Evolutionary conservation across 2,113 vertebrate species (phyloP).

Genomic region (Cepphus grylle): DNA sequence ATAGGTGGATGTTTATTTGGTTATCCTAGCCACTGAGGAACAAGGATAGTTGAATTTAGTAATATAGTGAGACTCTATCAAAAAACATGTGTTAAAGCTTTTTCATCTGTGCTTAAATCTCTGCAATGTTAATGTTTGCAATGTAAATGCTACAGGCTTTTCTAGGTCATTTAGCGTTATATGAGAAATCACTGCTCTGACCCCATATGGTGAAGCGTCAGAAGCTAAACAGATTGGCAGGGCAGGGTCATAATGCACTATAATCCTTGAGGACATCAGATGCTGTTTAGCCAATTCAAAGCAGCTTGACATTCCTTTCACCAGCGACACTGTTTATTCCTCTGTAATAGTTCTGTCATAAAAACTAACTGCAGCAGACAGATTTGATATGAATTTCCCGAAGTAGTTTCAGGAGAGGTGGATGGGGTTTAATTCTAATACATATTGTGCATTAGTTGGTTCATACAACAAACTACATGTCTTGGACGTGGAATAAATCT

Average conservation of each 20-base stretch:
- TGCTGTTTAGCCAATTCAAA: constrained; percentile 68
- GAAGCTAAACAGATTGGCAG: constrained; percentile 71
- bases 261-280: constrained; percentile 70
- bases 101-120: constrained; percentile 19
- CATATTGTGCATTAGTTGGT: neutral
- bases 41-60: neutral
- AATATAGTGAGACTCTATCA: neutral
- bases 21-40: neutral
- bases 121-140: constrained; percentile 6
- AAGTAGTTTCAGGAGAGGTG: constrained; percentile 41
- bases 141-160: constrained; percentile 62
- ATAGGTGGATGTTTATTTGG: neutral
- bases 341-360: constrained; percentile 55
- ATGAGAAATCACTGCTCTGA: constrained; percentile 68
- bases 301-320: constrained; percentile 66
- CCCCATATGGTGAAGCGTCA: constrained; percentile 68
- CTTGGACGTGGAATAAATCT: constrained; percentile 7
- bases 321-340: constrained; percentile 66
- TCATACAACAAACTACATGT: neutral
- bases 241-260: constrained; percentile 59
- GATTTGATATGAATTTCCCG: constrained; percentile 52
- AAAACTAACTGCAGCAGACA: constrained; percentile 53
- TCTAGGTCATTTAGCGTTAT: constrained; percentile 68
- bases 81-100: neutral
- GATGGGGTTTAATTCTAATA: constrained; percentile 42